phyloP scores from a whole-genome alignment of 2,888 invertebrate species.

The Yponomeuta sedellus region DNA sequence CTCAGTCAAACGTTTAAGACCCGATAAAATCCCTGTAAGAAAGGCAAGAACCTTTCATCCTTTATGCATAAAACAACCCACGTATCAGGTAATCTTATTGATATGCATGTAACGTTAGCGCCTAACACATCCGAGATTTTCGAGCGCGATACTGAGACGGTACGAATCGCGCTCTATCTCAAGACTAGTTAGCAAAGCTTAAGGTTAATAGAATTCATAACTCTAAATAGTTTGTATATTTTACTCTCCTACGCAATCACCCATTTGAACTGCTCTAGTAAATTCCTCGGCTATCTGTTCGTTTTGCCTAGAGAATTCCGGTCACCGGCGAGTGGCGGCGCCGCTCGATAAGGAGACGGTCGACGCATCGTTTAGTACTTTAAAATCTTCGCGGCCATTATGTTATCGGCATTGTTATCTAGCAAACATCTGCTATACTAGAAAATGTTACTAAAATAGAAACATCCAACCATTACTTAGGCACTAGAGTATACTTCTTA shows the following conservation, averaged over 20 bases:
- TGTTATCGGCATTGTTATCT: conserved; percentile 10
- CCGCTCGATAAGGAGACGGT: background rate
- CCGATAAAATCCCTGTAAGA: conserved; percentile 10
- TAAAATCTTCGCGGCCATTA: conserved; percentile 11
- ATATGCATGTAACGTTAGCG: conserved; percentile 27
- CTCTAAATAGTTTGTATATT: background rate
- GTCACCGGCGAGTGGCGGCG: background rate
- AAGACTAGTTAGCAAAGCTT: background rate
- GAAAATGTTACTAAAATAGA: conserved; percentile 11
- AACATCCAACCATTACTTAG: background rate
- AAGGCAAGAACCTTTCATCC: conserved; percentile 8
- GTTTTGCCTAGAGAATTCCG: background rate
- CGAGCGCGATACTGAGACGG: background rate
- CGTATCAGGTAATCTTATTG: conserved; percentile 21
- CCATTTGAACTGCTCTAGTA: background rate
- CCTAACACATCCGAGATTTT: conserved; percentile 5
- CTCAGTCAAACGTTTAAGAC: background rate
- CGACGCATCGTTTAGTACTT: conserved; percentile 6
- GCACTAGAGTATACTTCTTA: background rate
- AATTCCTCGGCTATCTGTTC: conserved; percentile 2
- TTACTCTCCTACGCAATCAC: background rate
- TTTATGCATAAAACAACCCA: conserved; percentile 34
- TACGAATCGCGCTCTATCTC: background rate
- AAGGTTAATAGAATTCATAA: background rate
- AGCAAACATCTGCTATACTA: background rate